Percentiles rank a stretch among this genome's conserved stretches.
These are phyloP conservation scores for Psettodes erumei DNA, from an alignment of 2,113 vertebrate species.

Conservation along the genomic window DNA sequence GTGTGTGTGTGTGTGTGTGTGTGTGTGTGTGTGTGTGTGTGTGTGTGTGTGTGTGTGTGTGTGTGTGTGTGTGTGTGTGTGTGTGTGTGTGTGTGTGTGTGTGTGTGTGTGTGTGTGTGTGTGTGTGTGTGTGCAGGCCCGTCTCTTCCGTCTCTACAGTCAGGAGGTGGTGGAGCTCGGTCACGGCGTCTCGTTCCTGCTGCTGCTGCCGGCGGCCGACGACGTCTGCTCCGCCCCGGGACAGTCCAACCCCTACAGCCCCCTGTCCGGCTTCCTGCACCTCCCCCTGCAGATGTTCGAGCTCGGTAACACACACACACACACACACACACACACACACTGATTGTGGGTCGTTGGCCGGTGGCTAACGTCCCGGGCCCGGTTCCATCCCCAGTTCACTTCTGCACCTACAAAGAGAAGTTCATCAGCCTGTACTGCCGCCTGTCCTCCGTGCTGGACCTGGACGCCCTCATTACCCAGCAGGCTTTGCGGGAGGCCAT, in stretches of 20 bases:
- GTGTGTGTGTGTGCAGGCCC: slow-evolving; percentile 83
- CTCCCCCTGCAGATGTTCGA: slow-evolving; percentile 99
- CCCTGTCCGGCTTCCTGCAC: slow-evolving; percentile 95
- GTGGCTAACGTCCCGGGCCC: too few relatives aligned
- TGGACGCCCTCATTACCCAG: slow-evolving; percentile 96
- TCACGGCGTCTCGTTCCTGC: slow-evolving; percentile 97
- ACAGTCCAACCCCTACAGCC: slow-evolving; percentile 96
- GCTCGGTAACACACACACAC: slow-evolving; percentile 82
- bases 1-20: too few relatives aligned
- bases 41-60: not conserved
- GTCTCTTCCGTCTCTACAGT: slow-evolving; percentile 96
- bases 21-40: too few relatives aligned
- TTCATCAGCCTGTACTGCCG: slow-evolving; percentile 97
- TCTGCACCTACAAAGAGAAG: slow-evolving; percentile 96
- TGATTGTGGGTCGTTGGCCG: too few relatives aligned
- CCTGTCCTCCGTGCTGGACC: slow-evolving; percentile 95
- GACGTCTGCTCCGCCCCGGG: slow-evolving; percentile 97
- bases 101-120: slow-evolving; percentile 19
- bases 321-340: not conserved
- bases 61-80: slow-evolving; percentile 2
- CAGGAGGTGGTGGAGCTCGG: slow-evolving; percentile 98
- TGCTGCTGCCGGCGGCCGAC: slow-evolving; percentile 95
- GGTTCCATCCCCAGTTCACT: slow-evolving; percentile 88
- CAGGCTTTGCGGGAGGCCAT: slow-evolving; percentile 96
- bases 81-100: not conserved